phyloP scores from a whole-genome alignment of 2,797 vertebrate genomes.

The Dicrostonyx torquatus region DNA sequence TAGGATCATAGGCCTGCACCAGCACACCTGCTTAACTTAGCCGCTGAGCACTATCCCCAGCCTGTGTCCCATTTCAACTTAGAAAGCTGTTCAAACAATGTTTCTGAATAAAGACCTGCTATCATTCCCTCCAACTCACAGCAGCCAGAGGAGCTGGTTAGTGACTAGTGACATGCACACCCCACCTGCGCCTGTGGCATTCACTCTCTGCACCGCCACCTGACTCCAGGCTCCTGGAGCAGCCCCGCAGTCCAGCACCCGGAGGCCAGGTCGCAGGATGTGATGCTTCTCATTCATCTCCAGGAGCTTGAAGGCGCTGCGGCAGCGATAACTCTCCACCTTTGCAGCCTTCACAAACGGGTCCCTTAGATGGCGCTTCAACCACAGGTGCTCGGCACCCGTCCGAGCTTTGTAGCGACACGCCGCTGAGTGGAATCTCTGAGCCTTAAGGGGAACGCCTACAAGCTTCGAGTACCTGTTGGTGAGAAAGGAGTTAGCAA shows the following conservation, averaged over 20 bases:
- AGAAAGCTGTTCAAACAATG: background rate
- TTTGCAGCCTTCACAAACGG: slow-evolving; percentile 93
- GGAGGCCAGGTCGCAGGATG: slow-evolving; percentile 90
- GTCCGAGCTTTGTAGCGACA: slow-evolving; percentile 83
- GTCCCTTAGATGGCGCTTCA: slow-evolving; percentile 91
- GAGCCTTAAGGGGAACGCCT: background rate
- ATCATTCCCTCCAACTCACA: accelerated
- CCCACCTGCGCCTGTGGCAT: slow-evolving; percentile 91
- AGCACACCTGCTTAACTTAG: background rate
- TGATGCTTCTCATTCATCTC: slow-evolving; percentile 91
- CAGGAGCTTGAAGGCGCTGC: slow-evolving; percentile 97
- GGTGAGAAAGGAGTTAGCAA: background rate
- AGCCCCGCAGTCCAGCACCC: slow-evolving; percentile 95
- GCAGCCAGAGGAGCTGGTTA: background rate
- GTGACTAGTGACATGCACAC: accelerated
- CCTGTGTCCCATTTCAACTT: background rate
- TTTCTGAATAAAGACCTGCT: too few species aligned
- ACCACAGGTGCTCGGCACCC: slow-evolving; percentile 90
- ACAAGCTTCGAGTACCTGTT: slow-evolving; percentile 34
- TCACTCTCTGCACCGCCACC: slow-evolving; percentile 93
- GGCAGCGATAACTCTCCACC: slow-evolving; percentile 91
- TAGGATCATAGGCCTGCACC: background rate
- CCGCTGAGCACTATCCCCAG: accelerated
- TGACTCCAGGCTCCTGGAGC: slow-evolving; percentile 98
- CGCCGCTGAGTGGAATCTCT: slow-evolving; percentile 84